A percentile compares a stretch with the other conserved stretches of the same genome.
Conservation (phyloP, 64 coral and sea anemone genomes). For the Stylophora pistillata region DNA sequence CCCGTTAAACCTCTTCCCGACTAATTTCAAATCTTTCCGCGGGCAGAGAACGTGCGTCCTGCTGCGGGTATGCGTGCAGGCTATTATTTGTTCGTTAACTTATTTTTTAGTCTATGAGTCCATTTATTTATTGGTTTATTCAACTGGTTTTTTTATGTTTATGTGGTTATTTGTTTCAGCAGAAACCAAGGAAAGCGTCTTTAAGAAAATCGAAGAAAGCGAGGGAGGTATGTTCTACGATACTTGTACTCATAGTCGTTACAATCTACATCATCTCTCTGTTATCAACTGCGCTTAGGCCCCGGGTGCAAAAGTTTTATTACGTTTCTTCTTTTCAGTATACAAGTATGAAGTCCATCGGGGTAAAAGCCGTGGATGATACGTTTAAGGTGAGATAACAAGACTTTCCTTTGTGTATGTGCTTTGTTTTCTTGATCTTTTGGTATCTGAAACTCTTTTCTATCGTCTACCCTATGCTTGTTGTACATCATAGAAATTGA, state of each 20-base stretch:
- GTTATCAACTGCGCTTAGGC: not conserved
- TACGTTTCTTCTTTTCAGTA: conserved; percentile 58
- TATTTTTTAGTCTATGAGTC: too few species aligned
- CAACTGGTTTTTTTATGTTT: not conserved
- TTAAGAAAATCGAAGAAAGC: conserved; percentile 90
- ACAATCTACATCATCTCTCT: not conserved
- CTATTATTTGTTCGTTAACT: too few species aligned
- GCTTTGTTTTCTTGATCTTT: not conserved
- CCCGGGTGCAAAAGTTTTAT: not conserved
- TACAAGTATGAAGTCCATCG: conserved; percentile 94
- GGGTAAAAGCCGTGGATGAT: conserved; percentile 89
- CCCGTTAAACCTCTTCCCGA: too few species aligned
- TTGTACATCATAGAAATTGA: too few species aligned
- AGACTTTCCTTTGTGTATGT: not conserved
- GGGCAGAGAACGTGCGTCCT: too few species aligned
- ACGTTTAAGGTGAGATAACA: conserved; percentile 84
- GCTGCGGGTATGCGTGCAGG: too few species aligned
- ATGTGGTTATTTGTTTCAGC: conserved; percentile 24
- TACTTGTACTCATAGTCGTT: not conserved
- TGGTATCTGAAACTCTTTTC: too few species aligned
- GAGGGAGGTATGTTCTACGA: conserved; percentile 67
- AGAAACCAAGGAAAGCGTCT: conserved; percentile 88
- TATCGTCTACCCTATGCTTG: too few species aligned
- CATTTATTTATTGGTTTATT: too few species aligned
- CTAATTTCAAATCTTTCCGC: too few species aligned